A percentile compares a stretch with the other conserved stretches of the same genome.
Evolutionary conservation across 1,140 invertebrate genomes (phyloP).

Genomic region (Sinonovacula constricta): DNA sequence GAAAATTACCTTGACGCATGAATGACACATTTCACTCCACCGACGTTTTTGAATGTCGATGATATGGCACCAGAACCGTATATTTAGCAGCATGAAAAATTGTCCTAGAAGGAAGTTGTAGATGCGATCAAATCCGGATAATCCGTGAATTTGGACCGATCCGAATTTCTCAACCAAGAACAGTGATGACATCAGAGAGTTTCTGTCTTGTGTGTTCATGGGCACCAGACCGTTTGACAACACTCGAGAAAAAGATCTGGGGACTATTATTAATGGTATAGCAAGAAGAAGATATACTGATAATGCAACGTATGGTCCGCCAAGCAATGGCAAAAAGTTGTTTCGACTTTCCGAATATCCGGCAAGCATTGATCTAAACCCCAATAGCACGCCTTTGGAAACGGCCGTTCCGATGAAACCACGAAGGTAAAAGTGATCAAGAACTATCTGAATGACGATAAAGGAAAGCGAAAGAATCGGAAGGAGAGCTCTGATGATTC

Average conservation of each 20-base stretch:
- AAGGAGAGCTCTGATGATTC: neutral
- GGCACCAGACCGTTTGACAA: neutral
- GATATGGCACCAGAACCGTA: slow-evolving; percentile 9
- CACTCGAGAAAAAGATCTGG: neutral
- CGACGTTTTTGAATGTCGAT: neutral
- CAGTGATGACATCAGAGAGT: neutral
- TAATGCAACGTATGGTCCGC: slow-evolving; percentile 33
- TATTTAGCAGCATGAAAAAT: slow-evolving; percentile 32
- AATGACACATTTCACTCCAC: neutral
- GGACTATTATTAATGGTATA: neutral
- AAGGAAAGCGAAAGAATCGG: slow-evolving; percentile 2
- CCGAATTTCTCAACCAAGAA: slow-evolving; percentile 8
- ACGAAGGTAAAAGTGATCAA: slow-evolving; percentile 21
- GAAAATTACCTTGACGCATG: neutral
- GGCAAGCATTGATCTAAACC: slow-evolving; percentile 28
- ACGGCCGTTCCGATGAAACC: slow-evolving; percentile 6
- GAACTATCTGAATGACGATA: slow-evolving; percentile 13
- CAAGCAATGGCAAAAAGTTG: slow-evolving; percentile 33
- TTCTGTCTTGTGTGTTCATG: neutral
- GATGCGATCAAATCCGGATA: too few relatives aligned
- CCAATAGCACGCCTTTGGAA: slow-evolving; percentile 27
- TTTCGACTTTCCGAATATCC: slow-evolving; percentile 25
- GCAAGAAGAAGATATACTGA: slow-evolving; percentile 17
- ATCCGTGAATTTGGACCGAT: slow-evolving; percentile 12
- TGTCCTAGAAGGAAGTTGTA: slow-evolving; percentile 6